phyloP scores from a whole-genome alignment of 1,140 invertebrate genomes.

The Drosophila nasuta region DNA sequence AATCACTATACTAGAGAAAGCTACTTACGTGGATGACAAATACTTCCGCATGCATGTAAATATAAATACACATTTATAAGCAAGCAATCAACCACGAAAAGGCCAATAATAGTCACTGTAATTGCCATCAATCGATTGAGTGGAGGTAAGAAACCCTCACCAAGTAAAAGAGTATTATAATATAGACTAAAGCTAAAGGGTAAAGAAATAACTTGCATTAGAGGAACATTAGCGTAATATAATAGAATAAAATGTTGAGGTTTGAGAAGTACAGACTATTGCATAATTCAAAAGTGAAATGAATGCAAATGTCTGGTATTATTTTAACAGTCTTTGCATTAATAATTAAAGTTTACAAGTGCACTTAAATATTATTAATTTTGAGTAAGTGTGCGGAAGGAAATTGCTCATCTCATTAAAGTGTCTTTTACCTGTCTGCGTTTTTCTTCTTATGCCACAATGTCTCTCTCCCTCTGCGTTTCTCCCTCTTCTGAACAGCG shows the following conservation, averaged over 20 bases:
- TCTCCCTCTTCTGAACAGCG: conserved; percentile 44
- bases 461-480: neutral
- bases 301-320: too few species aligned
- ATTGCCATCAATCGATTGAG: neutral
- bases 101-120: neutral
- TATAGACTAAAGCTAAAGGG: too few species aligned
- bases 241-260: too few species aligned
- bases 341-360: too few species aligned
- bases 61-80: neutral
- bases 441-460: neutral
- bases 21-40: neutral
- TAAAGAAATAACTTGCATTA: too few species aligned
- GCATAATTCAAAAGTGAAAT: neutral
- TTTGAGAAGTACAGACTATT: neutral
- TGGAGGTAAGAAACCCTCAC: neutral
- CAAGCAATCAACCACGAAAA: neutral
- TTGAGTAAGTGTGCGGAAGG: too few species aligned
- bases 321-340: too few species aligned
- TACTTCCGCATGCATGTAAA: neutral
- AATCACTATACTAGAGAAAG: too few species aligned
- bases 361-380: too few species aligned
- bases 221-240: too few species aligned
- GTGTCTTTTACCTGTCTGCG: neutral
- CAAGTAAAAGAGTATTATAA: neutral
- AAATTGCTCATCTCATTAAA: neutral